A percentile compares a stretch with the other conserved stretches of the same genome.
Evolutionary conservation across 2,113 vertebrate genomes (phyloP).

Genomic region (Echinops telfairi): DNA sequence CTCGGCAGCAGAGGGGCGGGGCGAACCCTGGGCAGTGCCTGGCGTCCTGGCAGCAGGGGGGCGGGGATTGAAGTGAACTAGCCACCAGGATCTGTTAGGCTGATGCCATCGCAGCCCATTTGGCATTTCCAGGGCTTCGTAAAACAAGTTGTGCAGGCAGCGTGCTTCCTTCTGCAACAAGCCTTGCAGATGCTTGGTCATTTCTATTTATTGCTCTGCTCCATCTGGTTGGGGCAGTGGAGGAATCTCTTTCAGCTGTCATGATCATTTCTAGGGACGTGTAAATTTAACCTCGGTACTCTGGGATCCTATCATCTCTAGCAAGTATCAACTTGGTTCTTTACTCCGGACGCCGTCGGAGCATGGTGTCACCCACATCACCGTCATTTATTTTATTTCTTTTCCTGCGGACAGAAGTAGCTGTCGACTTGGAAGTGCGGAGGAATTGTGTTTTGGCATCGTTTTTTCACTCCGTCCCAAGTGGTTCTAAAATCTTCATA

Average conservation of each 20-base stretch:
- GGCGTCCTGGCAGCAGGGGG: neutral
- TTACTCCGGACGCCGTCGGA: constrained; percentile 44
- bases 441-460: constrained; percentile 72
- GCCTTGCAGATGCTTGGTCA: neutral
- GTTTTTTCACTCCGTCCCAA: constrained; percentile 60
- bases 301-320: neutral
- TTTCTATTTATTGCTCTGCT: constrained; percentile 4
- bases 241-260: constrained; percentile 7
- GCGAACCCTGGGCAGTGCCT: neutral
- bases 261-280: neutral
- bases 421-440: constrained; percentile 76
- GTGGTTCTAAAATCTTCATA: constrained; percentile 59
- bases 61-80: neutral
- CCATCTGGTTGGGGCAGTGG: neutral
- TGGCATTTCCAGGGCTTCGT: neutral
- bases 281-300: neutral
- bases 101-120: neutral
- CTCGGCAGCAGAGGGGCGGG: neutral
- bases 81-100: neutral
- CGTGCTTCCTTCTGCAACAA: neutral
- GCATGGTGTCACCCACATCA: neutral
- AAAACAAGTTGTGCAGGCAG: neutral
- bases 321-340: neutral
- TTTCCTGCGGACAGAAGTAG: constrained; percentile 63
- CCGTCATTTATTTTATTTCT: constrained; percentile 55